Evolutionary conservation across 2,888 invertebrate genomes (phyloP).

Genomic region (Agrochola circellaris): DNA sequence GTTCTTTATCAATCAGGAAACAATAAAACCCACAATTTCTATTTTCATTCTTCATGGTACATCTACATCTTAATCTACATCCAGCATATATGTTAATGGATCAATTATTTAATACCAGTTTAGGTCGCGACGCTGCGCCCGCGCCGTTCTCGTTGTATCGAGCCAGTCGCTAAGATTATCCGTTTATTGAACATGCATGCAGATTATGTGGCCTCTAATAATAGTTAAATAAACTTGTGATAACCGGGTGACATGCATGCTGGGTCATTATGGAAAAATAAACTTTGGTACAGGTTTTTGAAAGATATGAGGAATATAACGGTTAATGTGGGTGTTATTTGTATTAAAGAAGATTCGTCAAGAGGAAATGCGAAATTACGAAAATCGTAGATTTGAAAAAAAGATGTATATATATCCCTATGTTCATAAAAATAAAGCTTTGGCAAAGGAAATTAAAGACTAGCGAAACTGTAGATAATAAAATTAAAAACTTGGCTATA

Average conservation of each 20-base stretch:
- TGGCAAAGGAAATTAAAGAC: too few species aligned
- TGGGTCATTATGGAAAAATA: conserved; percentile 20
- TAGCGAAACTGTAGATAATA: too few species aligned
- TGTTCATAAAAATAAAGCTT: too few species aligned
- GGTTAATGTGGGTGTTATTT: background rate
- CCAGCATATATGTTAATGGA: conserved; percentile 66
- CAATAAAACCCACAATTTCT: background rate
- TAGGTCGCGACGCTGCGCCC: conserved; percentile 61
- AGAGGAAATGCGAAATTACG: too few species aligned
- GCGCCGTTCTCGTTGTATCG: conserved; percentile 34
- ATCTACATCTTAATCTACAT: conserved; percentile 50
- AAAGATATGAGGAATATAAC: background rate
- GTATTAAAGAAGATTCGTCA: background rate
- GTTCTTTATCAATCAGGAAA: background rate
- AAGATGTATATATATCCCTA: too few species aligned
- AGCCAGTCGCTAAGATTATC: conserved; percentile 59
- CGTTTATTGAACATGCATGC: conserved; percentile 69
- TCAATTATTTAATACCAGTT: conserved; percentile 72
- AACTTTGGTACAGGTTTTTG: background rate
- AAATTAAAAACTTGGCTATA: too few species aligned
- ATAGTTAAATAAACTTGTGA: conserved; percentile 58
- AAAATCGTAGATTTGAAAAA: too few species aligned
- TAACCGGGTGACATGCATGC: conserved; percentile 55
- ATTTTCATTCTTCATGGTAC: conserved; percentile 4
- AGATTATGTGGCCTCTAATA: conserved; percentile 65